Conservation (phyloP, 1,140 invertebrate species). For the Drosophila asahinai region DNA sequence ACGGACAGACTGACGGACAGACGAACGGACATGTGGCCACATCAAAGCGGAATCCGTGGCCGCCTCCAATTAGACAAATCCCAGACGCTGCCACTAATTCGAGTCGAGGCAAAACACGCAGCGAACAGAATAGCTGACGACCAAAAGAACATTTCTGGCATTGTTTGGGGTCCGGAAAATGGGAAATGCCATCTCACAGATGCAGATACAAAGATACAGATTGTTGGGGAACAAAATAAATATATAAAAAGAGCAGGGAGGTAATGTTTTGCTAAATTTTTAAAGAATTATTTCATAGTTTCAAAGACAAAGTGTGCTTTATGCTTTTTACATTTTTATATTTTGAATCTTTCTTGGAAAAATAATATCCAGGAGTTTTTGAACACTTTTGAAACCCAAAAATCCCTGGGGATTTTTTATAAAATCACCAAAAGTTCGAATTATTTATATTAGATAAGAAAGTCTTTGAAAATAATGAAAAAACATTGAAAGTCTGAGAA, state of each 20-base stretch:
- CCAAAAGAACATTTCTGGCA: slow-evolving; percentile 16
- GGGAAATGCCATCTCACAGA: not conserved
- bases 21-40: slow-evolving; percentile 38
- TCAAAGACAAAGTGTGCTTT: too few species aligned
- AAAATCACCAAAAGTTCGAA: too few species aligned
- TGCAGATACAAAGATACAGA: not conserved
- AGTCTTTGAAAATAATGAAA: too few species aligned
- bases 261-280: too few species aligned
- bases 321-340: too few species aligned
- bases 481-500: not conserved
- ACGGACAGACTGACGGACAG: not conserved
- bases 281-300: too few species aligned
- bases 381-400: too few species aligned
- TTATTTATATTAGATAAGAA: not conserved
- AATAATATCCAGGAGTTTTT: too few species aligned
- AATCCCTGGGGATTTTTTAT: too few species aligned
- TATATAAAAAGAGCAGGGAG: not conserved
- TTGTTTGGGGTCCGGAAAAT: not conserved
- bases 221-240: not conserved
- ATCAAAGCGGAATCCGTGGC: slow-evolving; percentile 35
- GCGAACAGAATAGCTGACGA: slow-evolving; percentile 7
- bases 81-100: slow-evolving; percentile 40
- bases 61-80: slow-evolving; percentile 51
- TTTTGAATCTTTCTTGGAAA: too few species aligned
- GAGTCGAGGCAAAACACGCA: slow-evolving; percentile 24